These are phyloP conservation scores for Rattus norvegicus DNA, from an alignment of 2,113 vertebrate species.

Conservation along the genomic window DNA sequence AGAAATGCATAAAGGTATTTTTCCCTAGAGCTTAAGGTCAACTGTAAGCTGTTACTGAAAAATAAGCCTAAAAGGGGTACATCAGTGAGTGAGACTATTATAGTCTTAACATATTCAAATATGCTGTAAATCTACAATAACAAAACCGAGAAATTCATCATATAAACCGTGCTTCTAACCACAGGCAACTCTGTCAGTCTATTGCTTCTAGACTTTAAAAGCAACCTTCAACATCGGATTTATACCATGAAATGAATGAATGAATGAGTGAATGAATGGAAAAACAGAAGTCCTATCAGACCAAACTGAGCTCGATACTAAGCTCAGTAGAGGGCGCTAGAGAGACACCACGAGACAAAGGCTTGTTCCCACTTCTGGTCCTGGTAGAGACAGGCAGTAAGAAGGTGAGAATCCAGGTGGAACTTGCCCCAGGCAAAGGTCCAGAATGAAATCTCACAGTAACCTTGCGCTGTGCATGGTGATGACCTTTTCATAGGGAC, in stretches of 20 bases:
- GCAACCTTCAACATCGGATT: neutral
- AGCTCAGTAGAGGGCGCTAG: neutral
- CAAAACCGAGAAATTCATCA: neutral
- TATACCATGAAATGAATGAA: too few relatives aligned
- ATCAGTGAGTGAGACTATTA: neutral
- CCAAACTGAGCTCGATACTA: neutral
- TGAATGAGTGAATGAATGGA: too few relatives aligned
- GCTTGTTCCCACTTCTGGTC: neutral
- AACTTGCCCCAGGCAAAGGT: neutral
- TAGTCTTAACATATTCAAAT: neutral
- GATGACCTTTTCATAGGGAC: neutral
- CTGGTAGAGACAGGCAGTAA: rapidly evolving
- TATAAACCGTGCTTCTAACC: neutral
- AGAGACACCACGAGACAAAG: neutral
- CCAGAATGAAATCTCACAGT: neutral
- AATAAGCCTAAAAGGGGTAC: neutral
- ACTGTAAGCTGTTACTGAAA: neutral
- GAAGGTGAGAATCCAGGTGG: neutral
- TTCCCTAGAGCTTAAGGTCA: neutral
- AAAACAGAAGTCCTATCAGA: neutral
- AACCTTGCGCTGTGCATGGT: rapidly evolving
- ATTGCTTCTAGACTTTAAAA: neutral
- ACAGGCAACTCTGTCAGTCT: neutral
- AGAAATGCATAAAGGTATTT: neutral
- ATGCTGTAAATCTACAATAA: neutral